These are phyloP conservation scores for Sparus aurata DNA, from an alignment of 2,797 vertebrate genomes.

Conservation along the genomic window DNA sequence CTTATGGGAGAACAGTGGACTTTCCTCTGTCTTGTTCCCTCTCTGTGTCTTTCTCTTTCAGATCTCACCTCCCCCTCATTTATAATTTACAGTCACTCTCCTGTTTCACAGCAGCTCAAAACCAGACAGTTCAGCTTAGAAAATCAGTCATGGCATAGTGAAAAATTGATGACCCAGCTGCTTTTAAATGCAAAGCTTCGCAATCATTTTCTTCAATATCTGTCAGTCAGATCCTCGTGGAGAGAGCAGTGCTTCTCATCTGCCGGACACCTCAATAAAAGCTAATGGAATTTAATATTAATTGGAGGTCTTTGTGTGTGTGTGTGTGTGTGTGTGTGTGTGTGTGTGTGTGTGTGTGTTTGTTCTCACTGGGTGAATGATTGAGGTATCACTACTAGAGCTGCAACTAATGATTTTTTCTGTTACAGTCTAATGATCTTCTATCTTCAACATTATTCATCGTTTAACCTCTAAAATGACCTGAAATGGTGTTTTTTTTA, in stretches of 20 bases:
- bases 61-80: constrained; percentile 74
- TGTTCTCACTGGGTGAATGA: constrained; percentile 2
- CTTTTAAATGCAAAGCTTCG: constrained; percentile 78
- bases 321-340: not conserved
- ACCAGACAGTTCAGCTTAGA: constrained; percentile 74
- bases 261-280: constrained; percentile 38
- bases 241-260: constrained; percentile 46
- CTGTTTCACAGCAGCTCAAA: constrained; percentile 78
- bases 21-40: constrained; percentile 29
- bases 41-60: constrained; percentile 52
- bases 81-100: constrained; percentile 83
- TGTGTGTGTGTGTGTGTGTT: constrained; percentile 1
- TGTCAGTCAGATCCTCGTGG: constrained; percentile 32
- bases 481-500: not conserved
- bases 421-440: not conserved
- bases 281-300: constrained; percentile 53
- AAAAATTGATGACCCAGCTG: constrained; percentile 79
- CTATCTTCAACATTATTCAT: too few species aligned
- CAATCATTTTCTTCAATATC: constrained; percentile 68
- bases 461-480: not conserved
- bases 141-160: constrained; percentile 73
- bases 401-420: not conserved
- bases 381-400: not conserved
- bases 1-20: constrained; percentile 45
- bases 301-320: constrained; percentile 40